Base-by-base conservation (phyloP, 2,113 vertebrate genomes). In the Cynopterus brachyotis region DNA sequence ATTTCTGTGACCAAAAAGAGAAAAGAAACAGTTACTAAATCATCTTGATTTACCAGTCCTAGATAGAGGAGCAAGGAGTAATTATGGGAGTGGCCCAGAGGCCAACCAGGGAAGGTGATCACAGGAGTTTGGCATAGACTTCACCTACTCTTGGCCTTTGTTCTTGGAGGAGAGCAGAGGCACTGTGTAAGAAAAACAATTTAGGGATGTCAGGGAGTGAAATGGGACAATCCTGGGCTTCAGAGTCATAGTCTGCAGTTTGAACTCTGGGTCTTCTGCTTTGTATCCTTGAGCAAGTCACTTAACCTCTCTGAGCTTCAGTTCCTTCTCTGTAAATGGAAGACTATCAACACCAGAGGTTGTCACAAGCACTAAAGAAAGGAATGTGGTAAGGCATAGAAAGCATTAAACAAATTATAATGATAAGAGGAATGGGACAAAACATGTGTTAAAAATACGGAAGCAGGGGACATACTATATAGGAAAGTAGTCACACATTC, bases 1-100 rank as follows among this genome's bases (percentile, higher is more conserved):
- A 91, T 94, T 93, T 91, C 92, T 62, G 42, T 11, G 16, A 78
- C 92, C 85, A 35, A 76, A 93, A 73, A 50, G 7, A 26, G 37
- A 79, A 12, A 24, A 47, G 66, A 64, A 80, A 80, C 2, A 81
- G 60, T 47, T 57, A 84, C 13, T 50, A 86, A 93, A 47, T 78
- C 66, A 60, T 20, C 32, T 19, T 60, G 47, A 91, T 5, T 40
- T 67, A 80, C 13, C 26, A n/a, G 47, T 66, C 32, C 60, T 69
- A 9, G 42, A 32, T 73, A 9, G 42, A n/a, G n/a, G 50, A 67
- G 9, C 35, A 60, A 30, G 19, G 1, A 89, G 11, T 57, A 83
- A 60, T 69, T 72, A 35, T 6, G 4, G 12, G 26, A 3, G n/a
- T 42, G 55, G 47, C 30, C 45, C 55, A 57, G 32, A 42, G 59